Evolutionary conservation across 2,113 vertebrate genomes (phyloP).

Genomic region (Heloderma charlesbogerti): DNA sequence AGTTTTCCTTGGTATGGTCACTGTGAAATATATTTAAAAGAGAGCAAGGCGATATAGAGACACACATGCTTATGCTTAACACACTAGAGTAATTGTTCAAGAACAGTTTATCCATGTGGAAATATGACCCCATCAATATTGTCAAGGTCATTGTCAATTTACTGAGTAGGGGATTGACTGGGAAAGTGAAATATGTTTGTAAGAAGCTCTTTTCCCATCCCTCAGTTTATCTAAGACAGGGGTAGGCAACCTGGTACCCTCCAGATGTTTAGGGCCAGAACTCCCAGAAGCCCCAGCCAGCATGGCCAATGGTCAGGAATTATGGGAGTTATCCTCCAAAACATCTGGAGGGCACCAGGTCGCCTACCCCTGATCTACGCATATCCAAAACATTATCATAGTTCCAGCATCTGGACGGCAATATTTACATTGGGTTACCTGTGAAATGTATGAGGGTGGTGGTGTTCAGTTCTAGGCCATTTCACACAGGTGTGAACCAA

Average conservation of each 20-base stretch:
- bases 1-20: not conserved
- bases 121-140: constrained; percentile 5
- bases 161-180: not conserved
- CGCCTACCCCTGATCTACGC: not conserved
- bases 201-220: not conserved
- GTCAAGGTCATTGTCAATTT: not conserved
- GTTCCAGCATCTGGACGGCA: not conserved
- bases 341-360: not conserved
- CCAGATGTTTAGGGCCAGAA: not conserved
- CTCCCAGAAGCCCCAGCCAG: not conserved
- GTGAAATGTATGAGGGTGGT: not conserved
- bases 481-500: not conserved
- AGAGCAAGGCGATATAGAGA: not conserved
- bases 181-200: not conserved
- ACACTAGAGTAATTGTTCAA: not conserved
- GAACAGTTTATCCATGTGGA: not conserved
- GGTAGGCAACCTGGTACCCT: not conserved
- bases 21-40: not conserved
- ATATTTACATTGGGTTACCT: not conserved
- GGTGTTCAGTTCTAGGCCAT: not conserved
- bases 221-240: not conserved
- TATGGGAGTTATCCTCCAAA: not conserved
- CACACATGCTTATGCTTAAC: not conserved
- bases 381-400: not conserved
- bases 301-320: not conserved